Conservation (phyloP, 2,113 vertebrate species). For the Tonatia bakeri region DNA sequence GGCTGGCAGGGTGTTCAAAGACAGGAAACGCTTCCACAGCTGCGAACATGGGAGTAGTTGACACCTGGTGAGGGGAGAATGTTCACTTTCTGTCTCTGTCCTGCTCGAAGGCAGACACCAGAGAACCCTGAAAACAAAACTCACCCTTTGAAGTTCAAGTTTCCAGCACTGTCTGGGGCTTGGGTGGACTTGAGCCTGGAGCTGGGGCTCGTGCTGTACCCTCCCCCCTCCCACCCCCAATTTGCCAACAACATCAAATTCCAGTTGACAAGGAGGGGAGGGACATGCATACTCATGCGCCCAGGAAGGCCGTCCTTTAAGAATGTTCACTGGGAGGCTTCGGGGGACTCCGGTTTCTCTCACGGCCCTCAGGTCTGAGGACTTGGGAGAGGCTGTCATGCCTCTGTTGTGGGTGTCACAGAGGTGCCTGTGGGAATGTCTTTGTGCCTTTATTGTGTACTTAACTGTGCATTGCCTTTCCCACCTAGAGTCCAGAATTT, state of each 20-base stretch:
- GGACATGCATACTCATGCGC: rapidly evolving
- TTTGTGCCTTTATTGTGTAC: neutral
- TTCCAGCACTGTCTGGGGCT: neutral
- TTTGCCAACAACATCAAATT: neutral
- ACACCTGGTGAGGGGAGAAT: neutral
- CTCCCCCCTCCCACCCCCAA: no score
- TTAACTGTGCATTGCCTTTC: neutral
- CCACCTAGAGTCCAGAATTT: no score
- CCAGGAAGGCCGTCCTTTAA: rapidly evolving
- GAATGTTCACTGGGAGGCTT: neutral
- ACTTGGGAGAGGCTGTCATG: neutral
- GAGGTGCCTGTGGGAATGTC: neutral
- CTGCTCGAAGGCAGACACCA: neutral
- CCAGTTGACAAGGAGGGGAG: neutral
- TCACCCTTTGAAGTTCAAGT: neutral
- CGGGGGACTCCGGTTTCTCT: neutral
- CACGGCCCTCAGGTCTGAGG: neutral
- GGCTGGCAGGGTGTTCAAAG: neutral
- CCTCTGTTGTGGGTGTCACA: neutral
- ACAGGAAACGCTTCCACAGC: neutral
- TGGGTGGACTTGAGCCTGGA: neutral
- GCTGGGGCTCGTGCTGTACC: neutral
- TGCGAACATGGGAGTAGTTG: neutral
- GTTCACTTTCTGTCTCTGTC: neutral
- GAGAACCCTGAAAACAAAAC: neutral